Evolutionary conservation across 2,888 invertebrate genomes (phyloP), one percentile per base, ranked within the genome.

Genomic region (Hypena proboscidalis): DNA sequence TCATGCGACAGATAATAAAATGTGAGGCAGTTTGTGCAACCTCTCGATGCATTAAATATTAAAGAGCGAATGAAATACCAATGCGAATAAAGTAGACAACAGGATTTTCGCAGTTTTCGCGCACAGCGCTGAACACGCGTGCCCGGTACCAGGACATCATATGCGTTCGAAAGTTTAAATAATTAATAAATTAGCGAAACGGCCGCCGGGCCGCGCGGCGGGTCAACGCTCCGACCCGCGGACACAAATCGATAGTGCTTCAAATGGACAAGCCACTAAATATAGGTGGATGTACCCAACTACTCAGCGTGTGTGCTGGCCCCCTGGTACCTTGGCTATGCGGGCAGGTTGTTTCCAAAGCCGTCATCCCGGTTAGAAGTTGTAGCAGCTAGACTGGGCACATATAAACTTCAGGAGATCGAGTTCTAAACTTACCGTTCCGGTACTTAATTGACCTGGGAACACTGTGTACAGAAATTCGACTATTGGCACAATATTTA

Each of bases 181-280:
- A 87, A 88, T 88, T 90, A 88, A 87, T 87, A 87, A 88, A 89
- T 90, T 89, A 88, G 83, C 85, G 83, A 85, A 86, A 79, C 80
- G 77, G 43, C 72, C 76, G 77, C 63, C 80, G 73, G 47, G 62
- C 70, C 70, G 72, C 65, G 67, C 66, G 63, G 43, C 77, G 77
- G 89, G 88, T 89, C 90, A 85, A 81, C 78, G 89, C 79, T 72
- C 88, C 59, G 77, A 64, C 59, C 72, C 78, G 83, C 82, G 85
- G 71, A 74, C 79, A 70, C 80, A 69, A 86, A 90, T 90, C 90
- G 85, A 90, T 90, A 89, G 80, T 84, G 85, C 86, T 85, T 83
- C 80, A 80, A 87, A 87, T 88, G 86, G 86, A 83, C 85, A 85
- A 78, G 38, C 76, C 80, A 83, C 84, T 85, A 83, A 80, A 84